Base-by-base conservation (phyloP, 2,888 invertebrate genomes). In the Drosophila sordidula region DNA sequence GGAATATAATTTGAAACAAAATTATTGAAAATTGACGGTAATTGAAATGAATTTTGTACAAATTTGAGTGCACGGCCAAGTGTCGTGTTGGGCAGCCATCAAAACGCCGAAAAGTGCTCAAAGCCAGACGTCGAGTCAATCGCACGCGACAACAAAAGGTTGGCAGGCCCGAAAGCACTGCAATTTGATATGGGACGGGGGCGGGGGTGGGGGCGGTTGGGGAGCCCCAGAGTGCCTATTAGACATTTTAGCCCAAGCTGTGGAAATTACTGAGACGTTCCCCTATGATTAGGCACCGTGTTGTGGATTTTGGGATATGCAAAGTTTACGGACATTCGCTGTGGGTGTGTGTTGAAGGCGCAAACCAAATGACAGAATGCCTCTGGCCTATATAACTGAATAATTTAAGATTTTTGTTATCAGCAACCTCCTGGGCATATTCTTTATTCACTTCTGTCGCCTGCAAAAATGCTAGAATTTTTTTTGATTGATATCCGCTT, bases 11-110 rank as follows among this genome's bases (percentile, higher is more conserved):
- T 87, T 82, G 54, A 52, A 12, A 44, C 49, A 77, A 89, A 87
- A 85, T 89, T 85, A 89, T 89, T 89, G 86, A 85, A 87, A 85
- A 89, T 85, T 85, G 86, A 77, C 70, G 83, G 83, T 89, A 89
- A 86, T 87, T 86, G 86, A 88, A 89, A 89, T 86, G 75, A 80
- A 89, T 89, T 87, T 87, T 80, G 74, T 77, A 81, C 88, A 89
- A 89, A 87, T 85, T 89, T 78, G 75, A 78, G 70, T 87, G 86
- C 79, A 78, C 59, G 89, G 52, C 45, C 67, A 51, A 58, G 72
- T 89, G 75, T 87, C 82, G 82, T 82, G 82, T 65, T 73, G 79
- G 54, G 62, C 63, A 55, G 51, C 83, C 86, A 87, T 87, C 82
- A 83, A 64, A 78, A 59, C 52, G 61, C 65, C 82, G 63, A 81